Percentiles rank a stretch among this genome's conserved stretches.
These are phyloP conservation scores for Rhinogobius similis DNA, from an alignment of 2,113 vertebrate genomes.

Conservation along the genomic window DNA sequence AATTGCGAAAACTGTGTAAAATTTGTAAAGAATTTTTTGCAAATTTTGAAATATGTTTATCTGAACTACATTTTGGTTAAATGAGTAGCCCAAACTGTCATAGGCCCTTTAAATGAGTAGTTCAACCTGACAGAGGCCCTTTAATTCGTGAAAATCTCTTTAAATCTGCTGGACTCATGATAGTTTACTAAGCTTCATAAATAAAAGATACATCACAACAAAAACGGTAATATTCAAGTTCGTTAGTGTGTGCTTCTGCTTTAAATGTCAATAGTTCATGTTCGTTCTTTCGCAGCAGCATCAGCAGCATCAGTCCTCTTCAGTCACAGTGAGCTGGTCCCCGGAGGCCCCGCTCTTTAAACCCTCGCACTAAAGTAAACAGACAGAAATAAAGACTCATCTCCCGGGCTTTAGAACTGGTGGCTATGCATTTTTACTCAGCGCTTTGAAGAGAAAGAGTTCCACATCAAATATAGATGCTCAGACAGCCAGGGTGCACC, in stretches of 20 bases:
- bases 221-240: too few species aligned
- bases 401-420: conserved; percentile 57
- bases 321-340: conserved; percentile 33
- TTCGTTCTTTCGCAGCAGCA: neutral
- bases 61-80: too few species aligned
- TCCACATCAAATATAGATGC: conserved; percentile 70
- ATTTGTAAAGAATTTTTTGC: too few species aligned
- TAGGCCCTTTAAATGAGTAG: too few species aligned
- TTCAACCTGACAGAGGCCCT: too few species aligned
- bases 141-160: too few species aligned
- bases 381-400: conserved; percentile 66
- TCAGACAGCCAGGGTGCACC: conserved; percentile 15
- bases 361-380: conserved; percentile 59
- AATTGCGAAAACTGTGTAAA: too few species aligned
- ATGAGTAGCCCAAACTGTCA: too few species aligned
- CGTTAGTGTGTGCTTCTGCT: too few species aligned
- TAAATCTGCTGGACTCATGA: neutral
- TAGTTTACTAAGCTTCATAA: neutral
- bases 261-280: neutral
- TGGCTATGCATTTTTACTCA: conserved; percentile 61
- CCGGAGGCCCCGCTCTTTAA: conserved; percentile 71
- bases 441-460: conserved; percentile 58
- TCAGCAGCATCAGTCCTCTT: conserved; percentile 10
- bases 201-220: neutral
- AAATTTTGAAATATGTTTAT: too few species aligned